A percentile compares a stretch with the other conserved stretches of the same genome.
These are phyloP conservation scores for Vicugna pacos DNA, from an alignment of 2,113 vertebrate species.

Conservation along the genomic window DNA sequence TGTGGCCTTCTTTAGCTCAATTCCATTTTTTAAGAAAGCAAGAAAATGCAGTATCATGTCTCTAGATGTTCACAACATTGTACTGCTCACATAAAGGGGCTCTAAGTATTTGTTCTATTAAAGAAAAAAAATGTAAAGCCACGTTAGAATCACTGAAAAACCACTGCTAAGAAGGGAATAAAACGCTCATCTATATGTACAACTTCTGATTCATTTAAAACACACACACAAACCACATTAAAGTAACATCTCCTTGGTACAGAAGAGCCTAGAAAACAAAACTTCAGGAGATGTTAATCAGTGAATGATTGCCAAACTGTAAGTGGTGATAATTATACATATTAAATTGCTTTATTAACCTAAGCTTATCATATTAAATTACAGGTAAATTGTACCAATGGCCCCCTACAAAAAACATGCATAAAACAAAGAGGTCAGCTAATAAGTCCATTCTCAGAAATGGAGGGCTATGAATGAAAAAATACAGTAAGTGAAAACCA, in stretches of 20 bases:
- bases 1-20: neutral
- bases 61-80: neutral
- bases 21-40: neutral
- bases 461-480: neutral
- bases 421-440: neutral
- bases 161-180: neutral
- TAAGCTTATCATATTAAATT: neutral
- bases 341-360: neutral
- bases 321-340: conserved; percentile 1
- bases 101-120: conserved; percentile 16
- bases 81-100: neutral
- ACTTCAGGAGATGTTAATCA: conserved; percentile 32
- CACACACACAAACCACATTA: neutral
- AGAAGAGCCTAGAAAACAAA: conserved; percentile 8
- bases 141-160: neutral
- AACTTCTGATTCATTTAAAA: conserved; percentile 26
- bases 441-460: neutral
- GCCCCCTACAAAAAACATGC: neutral
- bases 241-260: neutral
- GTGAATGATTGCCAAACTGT: neutral
- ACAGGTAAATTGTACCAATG: neutral
- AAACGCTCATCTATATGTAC: neutral
- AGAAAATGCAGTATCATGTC: neutral
- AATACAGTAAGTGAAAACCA: neutral
- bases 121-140: neutral